phyloP scores from a whole-genome alignment of 2,797 vertebrate species.

The Tauraco hartlaubi region DNA sequence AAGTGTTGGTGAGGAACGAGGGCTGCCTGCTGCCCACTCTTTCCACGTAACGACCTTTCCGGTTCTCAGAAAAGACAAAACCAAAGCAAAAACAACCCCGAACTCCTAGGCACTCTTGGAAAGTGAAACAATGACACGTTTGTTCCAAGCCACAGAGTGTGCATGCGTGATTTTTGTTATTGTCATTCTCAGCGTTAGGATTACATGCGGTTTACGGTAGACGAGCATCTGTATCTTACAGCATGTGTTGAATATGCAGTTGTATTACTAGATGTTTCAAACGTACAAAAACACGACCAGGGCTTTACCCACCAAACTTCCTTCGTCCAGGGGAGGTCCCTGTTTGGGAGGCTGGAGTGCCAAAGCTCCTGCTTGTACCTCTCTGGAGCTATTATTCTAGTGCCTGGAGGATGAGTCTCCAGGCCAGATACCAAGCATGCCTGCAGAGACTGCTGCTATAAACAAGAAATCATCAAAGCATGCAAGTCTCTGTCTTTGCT shows the following conservation, averaged over 20 bases:
- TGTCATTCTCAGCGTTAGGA: neutral
- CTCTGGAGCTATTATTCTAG: neutral
- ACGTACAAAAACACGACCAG: neutral
- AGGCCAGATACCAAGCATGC: neutral
- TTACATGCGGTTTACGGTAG: fast-evolving
- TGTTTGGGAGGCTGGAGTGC: neutral
- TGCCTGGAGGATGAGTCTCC: neutral
- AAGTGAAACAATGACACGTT: constrained; percentile 19
- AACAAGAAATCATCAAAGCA: neutral
- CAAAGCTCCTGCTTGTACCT: neutral
- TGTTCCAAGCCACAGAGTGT: constrained; percentile 4
- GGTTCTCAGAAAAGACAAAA: constrained; percentile 3
- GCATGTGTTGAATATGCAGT: neutral
- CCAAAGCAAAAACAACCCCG: neutral
- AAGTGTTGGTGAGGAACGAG: neutral
- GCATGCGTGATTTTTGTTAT: neutral
- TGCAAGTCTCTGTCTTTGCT: neutral
- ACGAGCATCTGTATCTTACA: neutral
- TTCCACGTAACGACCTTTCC: neutral
- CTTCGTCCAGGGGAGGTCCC: neutral
- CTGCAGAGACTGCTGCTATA: neutral
- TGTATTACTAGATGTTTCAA: neutral
- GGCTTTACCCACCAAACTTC: neutral
- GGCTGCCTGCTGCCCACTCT: neutral
- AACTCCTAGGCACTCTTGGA: neutral